Conservation (phyloP, 2,797 vertebrate genomes). For the Bryconaethiops microstoma region DNA sequence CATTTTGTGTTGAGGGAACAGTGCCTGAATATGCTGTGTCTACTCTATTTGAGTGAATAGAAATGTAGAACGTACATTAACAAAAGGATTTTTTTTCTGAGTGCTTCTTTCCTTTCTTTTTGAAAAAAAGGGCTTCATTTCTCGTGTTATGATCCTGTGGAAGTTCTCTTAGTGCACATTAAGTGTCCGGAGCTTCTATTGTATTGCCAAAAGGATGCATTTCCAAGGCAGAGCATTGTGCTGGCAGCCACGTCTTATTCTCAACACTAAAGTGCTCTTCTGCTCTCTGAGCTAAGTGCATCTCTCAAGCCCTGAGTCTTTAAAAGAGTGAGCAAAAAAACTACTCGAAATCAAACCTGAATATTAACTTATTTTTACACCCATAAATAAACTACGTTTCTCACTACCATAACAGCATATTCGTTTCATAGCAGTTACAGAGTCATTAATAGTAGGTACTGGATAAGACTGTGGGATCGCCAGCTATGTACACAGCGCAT, state of each 20-base stretch:
- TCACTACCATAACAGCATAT: neutral
- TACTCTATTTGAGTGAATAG: too few relatives aligned
- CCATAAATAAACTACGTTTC: neutral
- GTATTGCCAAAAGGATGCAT: neutral
- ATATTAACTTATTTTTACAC: neutral
- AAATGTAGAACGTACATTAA: too few relatives aligned
- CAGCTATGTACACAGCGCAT: too few relatives aligned
- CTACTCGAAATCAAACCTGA: neutral
- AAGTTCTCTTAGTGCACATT: slow-evolving; percentile 3
- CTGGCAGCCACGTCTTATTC: neutral
- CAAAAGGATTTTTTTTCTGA: neutral
- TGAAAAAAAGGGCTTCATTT: neutral
- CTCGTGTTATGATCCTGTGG: neutral
- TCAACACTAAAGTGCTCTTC: slow-evolving; percentile 25
- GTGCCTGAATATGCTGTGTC: too few relatives aligned
- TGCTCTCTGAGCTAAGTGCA: slow-evolving; percentile 51
- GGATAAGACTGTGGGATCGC: neutral
- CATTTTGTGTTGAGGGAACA: too few relatives aligned
- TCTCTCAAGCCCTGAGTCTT: neutral
- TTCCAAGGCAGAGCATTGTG: neutral
- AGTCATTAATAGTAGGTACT: neutral
- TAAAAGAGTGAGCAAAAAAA: neutral
- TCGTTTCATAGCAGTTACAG: neutral
- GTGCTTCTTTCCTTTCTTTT: neutral
- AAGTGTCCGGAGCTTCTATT: neutral